These are phyloP conservation scores for Lamellibrachia luymesi DNA, from an alignment of 1,140 invertebrate species.

Conservation along the genomic window DNA sequence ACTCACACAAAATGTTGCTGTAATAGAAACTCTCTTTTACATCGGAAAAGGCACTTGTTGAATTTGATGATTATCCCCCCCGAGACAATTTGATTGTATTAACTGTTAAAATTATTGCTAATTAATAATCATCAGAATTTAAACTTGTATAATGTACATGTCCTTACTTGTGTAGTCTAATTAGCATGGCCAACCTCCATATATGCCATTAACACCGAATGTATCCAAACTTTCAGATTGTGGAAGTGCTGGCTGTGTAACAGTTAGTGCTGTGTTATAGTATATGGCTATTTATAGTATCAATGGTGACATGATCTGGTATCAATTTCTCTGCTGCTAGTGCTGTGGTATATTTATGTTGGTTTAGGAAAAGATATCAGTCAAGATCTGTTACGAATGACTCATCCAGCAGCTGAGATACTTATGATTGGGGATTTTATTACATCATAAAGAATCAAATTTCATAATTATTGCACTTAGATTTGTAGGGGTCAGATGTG, in stretches of 20 bases:
- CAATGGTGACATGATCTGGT: neutral
- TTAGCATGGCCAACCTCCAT: neutral
- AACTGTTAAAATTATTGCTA: neutral
- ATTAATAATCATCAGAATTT: no score
- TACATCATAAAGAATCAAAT: neutral
- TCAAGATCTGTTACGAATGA: neutral
- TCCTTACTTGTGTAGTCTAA: neutral
- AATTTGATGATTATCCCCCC: neutral
- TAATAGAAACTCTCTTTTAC: neutral
- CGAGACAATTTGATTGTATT: neutral
- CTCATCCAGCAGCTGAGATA: neutral
- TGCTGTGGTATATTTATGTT: neutral
- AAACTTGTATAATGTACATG: no score
- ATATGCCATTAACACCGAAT: neutral
- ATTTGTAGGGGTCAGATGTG: no score
- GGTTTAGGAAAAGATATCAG: neutral
- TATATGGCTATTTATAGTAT: neutral
- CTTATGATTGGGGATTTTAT: neutral
- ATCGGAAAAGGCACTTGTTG: neutral
- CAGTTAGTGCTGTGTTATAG: neutral
- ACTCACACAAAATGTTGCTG: neutral
- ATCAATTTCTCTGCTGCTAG: neutral
- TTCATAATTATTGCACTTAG: neutral
- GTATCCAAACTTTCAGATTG: neutral
- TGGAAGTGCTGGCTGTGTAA: neutral